Evolutionary conservation across 2,113 vertebrate species (phyloP), one percentile per base, ranked within the genome.

Genomic region (Lophura nycthemera): DNA sequence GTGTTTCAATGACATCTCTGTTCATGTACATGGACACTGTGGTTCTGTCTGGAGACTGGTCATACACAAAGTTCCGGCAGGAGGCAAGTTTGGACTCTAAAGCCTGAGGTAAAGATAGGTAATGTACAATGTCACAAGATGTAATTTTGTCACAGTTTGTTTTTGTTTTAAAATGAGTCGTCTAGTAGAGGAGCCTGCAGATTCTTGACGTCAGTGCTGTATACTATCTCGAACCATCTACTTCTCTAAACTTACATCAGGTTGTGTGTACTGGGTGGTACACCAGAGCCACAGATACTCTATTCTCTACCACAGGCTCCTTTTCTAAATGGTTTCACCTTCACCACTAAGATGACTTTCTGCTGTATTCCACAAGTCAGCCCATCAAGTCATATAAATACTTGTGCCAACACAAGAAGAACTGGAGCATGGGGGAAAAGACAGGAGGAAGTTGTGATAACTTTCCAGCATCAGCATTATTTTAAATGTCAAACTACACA

Each of bases 71-170:
- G 96, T 99, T 99, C 94, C 99, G 98, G 96, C 99, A 99, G n/a
- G 99, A 99, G 0, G 99, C 99, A 71, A 99, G 97, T 93, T 99
- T 99, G 52, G 99, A 99, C 92, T 99, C 99, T 97, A 99, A 95
- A 18, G 99, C 99, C 99, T 99, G 82, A 38, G 48, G 50, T 6
- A 75, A 94, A 92, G 9, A 73, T 11, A 52, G 22, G 30, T 0
- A 0, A 83, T 25, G 54, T 57, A 57, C 15, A 30, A 56, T 18
- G 16, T 32, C 48, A 43, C 22, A 45, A 82, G 40, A 43, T 2
- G 7, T 59, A 36, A 69, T 2, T 2, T 16, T 34, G 34, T 32
- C 74, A 74, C 13, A 36, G 36, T 36, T 36, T 36, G 36, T 36
- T 36, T 36, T 36, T 36, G 36, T 36, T 85, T 83, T 52, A 43